Conservation (phyloP, 2,797 vertebrate genomes). For the Enteromius argenteus region DNA sequence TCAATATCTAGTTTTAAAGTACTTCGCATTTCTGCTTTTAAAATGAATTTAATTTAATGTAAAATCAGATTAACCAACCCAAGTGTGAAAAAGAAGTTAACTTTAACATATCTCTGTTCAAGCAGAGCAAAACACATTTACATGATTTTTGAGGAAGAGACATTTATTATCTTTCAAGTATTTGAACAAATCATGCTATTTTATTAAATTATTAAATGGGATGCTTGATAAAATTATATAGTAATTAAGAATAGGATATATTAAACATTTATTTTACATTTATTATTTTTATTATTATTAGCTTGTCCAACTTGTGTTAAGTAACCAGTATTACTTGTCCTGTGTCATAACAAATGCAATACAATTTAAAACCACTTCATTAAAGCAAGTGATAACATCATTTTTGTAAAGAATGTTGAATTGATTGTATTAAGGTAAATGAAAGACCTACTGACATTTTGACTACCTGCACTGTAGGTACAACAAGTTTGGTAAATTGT, state of each 20-base stretch:
- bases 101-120: neutral
- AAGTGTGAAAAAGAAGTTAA: no score
- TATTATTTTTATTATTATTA: neutral
- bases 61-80: neutral
- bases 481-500: conserved; percentile 42
- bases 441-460: conserved; percentile 12
- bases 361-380: neutral
- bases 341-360: neutral
- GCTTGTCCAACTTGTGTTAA: neutral
- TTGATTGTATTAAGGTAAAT: conserved; percentile 4
- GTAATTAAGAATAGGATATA: neutral
- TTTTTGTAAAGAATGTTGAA: neutral
- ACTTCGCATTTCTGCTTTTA: neutral
- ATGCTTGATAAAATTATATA: neutral
- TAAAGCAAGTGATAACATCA: neutral
- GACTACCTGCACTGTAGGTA: conserved; percentile 36
- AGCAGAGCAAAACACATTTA: neutral
- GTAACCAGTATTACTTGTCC: neutral
- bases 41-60: neutral
- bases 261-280: neutral
- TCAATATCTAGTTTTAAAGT: neutral
- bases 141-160: neutral
- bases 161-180: neutral
- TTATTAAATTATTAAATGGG: neutral
- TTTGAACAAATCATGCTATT: neutral